Evolutionary conservation across 1,140 invertebrate species (phyloP), one percentile per base, ranked within the genome.

Genomic region (Aphelenchoides besseyi): DNA sequence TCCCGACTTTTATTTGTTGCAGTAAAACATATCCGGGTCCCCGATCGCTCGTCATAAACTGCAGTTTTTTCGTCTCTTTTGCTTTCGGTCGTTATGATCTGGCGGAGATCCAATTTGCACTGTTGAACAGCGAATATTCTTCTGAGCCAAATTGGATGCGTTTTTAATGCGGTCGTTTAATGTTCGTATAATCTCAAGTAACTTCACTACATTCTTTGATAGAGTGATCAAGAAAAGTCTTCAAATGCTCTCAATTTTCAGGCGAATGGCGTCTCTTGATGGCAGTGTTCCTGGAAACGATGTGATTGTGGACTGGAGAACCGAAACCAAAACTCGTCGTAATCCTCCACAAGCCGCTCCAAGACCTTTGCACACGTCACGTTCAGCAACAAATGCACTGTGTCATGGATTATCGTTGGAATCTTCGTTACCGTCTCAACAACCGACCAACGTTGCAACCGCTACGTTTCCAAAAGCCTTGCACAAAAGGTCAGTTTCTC

Each of bases 401-500:
- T 29, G 5, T 28, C 55, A 59, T 33, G 55, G 55, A 28, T 23
- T 59, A 8, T 59, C 55, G 5, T 23, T 59, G 55, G 55, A 59
- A 33, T 59, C 55, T 12, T 8, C 55, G 18, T 16, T 59, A 23
- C 55, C 55, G 18, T 23, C 18, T 5, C 55, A 59, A 59, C 5
- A 8, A 23, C 26, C 5, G 18, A 5, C 5, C 23, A 28, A 5
- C 5, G 55, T 5, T 33, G 32, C 18, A 8, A 8, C 26, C 5
- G n/a, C n/a, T n/a, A 59, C 55, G 55, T 23, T 59, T 5, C 55
- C 55, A 59, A 5, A 59, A 8, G 5, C 26, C 23, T 33, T 59
- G 18, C 55, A 59, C 55, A 59, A 59, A 33, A 59, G 55, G 55
- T 59, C 5, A 59, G 18, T 48, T n/a, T n/a, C n/a, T n/a, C n/a